Base-by-base conservation (phyloP, 2,113 vertebrate genomes). In the Onychostruthus taczanowskii region DNA sequence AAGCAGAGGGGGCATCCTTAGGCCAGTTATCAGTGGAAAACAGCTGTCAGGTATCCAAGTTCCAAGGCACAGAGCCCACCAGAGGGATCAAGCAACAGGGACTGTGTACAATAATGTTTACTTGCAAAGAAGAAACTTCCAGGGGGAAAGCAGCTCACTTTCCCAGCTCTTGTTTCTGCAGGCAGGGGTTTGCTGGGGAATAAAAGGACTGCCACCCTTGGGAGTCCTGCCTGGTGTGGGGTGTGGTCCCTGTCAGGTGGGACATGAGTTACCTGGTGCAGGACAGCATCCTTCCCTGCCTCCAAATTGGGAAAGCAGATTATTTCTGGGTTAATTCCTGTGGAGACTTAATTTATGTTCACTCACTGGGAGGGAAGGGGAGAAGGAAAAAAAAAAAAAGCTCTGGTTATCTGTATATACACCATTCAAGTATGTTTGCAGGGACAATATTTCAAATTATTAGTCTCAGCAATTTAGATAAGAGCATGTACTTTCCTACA, bases 401-500 rank as follows among this genome's bases (percentile, higher is more conserved):
- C 10, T 77, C 44, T 59, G 47, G 39, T 88, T 94, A 84, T 86
- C 52, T 86, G 56, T 86, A 77, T 59, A 55, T n/a, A n/a, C 22
- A 75, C 22, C 15, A 39, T 35, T 88, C 37, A 37, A 64, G 44
- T 67, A 18, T 47, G 64, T 67, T 96, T 95, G 35, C 55, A 78
- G 63, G 81, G 82, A 75, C 85, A 78, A 52, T 95, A 92, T 95
- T 95, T 96, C 85, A 95, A 90, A 85, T 88, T 91, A 74, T 86
- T 94, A 92, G 92, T 41, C 85, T 93, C 47, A 77, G 64, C 83
- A 95, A 88, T 95, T 96, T 88, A 94, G 94, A 93, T 94, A 96
- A 94, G 85, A 86, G 17, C 67, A 6, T 77, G 52, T 80, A 78
- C 75, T 93, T 94, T 52, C 8, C 61, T 90, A 12, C 0, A 0